A percentile compares a stretch with the other conserved stretches of the same genome.
Conservation (phyloP, 2,797 vertebrate species). For the Liparis tanakae region DNA sequence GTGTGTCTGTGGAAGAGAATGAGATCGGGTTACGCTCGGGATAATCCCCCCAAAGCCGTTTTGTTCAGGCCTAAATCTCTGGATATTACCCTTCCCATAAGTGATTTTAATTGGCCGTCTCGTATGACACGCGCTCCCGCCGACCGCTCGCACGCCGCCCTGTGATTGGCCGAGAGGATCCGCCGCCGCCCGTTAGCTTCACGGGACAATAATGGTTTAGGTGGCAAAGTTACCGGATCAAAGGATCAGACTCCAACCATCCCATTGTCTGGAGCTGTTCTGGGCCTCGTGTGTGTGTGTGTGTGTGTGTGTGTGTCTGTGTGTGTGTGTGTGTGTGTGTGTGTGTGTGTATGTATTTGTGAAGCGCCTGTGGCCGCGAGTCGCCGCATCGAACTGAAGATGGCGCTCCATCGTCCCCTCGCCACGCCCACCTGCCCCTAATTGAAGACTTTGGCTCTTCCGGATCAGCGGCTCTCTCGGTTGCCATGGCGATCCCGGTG, state of each 20-base stretch:
- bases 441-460: no score
- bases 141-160: constrained; percentile 74
- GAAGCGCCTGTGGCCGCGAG: constrained; percentile 21
- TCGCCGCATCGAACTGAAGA: no score
- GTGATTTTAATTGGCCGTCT: constrained; percentile 88
- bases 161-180: constrained; percentile 70
- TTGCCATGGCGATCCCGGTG: no score
- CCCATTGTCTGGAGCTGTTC: constrained; percentile 70
- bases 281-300: constrained; percentile 31
- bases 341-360: constrained; percentile 24
- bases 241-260: constrained; percentile 70
- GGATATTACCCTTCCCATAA: constrained; percentile 82
- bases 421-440: no score
- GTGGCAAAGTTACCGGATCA: constrained; percentile 72
- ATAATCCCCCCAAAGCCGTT: constrained; percentile 84
- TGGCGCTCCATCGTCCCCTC: no score
- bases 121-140: constrained; percentile 77
- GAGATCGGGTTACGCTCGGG: constrained; percentile 79
- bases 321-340: constrained; percentile 23
- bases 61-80: constrained; percentile 83
- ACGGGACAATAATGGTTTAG: constrained; percentile 84
- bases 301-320: constrained; percentile 45
- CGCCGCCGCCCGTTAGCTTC: constrained; percentile 81
- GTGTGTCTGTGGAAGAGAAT: constrained; percentile 74
- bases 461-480: no score